phyloP scores from a whole-genome alignment of 2,113 vertebrate species.

The Anhinga rufa region DNA sequence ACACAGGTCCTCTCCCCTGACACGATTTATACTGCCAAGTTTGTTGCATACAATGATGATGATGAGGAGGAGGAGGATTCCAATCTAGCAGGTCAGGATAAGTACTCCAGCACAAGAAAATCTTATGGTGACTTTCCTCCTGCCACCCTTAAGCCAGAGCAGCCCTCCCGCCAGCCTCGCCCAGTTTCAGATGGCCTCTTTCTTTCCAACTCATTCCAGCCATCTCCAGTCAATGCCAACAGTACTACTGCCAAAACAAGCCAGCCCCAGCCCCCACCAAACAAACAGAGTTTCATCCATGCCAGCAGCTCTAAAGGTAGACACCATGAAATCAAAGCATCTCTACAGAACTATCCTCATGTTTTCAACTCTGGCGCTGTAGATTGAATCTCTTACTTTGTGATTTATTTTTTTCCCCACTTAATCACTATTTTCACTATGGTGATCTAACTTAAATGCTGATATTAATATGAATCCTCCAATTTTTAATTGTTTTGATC shows the following conservation, averaged over 20 bases:
- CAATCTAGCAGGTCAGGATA: slow-evolving; percentile 93
- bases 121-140: slow-evolving; percentile 89
- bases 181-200: slow-evolving; percentile 93
- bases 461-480: slow-evolving; percentile 5
- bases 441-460: slow-evolving; percentile 50
- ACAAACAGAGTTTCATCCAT: slow-evolving; percentile 79
- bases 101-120: slow-evolving; percentile 85
- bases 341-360: slow-evolving; percentile 40
- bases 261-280: slow-evolving; percentile 77
- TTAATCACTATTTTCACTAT: slow-evolving; percentile 26
- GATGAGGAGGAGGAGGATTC: slow-evolving; percentile 78
- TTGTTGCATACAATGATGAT: slow-evolving; percentile 92
- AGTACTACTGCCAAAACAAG: slow-evolving; percentile 82
- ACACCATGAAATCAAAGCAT: slow-evolving; percentile 58
- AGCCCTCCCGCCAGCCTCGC: slow-evolving; percentile 82
- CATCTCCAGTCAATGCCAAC: slow-evolving; percentile 90
- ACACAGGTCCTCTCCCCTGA: slow-evolving; percentile 95
- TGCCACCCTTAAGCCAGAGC: slow-evolving; percentile 74
- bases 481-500: slow-evolving; percentile 41
- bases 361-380: slow-evolving; percentile 25
- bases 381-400: slow-evolving; percentile 11
- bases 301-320: slow-evolving; percentile 85
- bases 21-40: slow-evolving; percentile 98
- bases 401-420: slow-evolving; percentile 4
- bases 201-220: slow-evolving; percentile 91